Conservation (phyloP, 2,797 vertebrate genomes). For the Rhinoraja longicauda region DNA sequence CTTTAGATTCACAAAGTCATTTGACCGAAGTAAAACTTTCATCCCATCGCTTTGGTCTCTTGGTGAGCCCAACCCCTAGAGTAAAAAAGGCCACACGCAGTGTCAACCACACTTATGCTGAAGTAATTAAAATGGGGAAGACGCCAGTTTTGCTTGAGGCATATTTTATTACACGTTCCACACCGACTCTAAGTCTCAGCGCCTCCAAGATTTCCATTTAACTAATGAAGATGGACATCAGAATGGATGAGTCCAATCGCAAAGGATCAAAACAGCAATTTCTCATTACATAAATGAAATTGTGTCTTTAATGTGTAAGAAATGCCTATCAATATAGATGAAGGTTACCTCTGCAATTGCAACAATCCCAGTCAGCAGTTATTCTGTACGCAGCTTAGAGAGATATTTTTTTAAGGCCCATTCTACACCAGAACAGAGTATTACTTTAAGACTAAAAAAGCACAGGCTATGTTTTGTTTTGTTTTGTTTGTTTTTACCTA, state of each 20-base stretch:
- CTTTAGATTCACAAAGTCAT: background rate
- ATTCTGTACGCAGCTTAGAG: background rate
- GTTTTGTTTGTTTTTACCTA: background rate
- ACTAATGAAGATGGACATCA: constrained; percentile 26
- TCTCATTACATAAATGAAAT: background rate
- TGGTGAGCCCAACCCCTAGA: background rate
- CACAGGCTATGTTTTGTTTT: background rate
- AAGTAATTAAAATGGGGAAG: background rate
- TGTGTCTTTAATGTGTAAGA: too few relatives aligned
- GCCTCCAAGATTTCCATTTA: constrained; percentile 18
- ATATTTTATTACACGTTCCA: background rate
- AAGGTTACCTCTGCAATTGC: background rate
- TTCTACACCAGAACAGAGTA: background rate
- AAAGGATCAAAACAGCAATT: constrained; percentile 8
- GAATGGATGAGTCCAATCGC: background rate
- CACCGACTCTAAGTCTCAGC: background rate
- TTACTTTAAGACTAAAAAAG: background rate
- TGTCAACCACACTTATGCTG: background rate
- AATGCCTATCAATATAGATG: background rate
- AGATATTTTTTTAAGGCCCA: background rate
- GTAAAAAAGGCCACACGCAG: background rate
- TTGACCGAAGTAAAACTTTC: background rate
- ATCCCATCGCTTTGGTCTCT: background rate
- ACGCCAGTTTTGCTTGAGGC: background rate
- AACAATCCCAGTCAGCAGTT: background rate